Evolutionary conservation across 1,140 invertebrate species (phyloP).

Genomic region (Copidosoma floridanum): DNA sequence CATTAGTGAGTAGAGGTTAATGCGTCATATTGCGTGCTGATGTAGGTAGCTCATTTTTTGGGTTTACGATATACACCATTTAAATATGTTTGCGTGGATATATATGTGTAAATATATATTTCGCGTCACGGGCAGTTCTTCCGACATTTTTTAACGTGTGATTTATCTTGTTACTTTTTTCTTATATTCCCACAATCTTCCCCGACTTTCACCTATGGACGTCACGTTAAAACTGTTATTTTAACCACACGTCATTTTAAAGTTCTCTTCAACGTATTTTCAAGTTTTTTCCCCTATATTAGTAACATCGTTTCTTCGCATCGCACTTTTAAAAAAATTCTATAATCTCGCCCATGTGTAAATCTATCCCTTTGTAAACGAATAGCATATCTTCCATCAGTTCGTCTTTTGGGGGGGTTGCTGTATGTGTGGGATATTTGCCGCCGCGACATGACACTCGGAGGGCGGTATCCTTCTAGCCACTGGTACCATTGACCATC

Average conservation of each 20-base stretch:
- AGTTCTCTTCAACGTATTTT: slow-evolving; percentile 6
- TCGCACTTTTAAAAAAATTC: slow-evolving; percentile 19
- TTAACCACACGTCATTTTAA: too few species aligned
- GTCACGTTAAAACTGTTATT: too few species aligned
- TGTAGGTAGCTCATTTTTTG: slow-evolving; percentile 45
- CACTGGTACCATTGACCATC: slow-evolving; percentile 63
- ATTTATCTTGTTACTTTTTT: too few species aligned
- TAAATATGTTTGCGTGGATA: slow-evolving; percentile 17
- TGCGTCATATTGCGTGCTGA: slow-evolving; percentile 53
- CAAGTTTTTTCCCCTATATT: slow-evolving; percentile 12
- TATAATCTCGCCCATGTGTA: slow-evolving; percentile 21
- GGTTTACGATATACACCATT: slow-evolving; percentile 27
- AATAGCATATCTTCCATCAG: slow-evolving; percentile 26
- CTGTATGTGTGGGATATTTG: slow-evolving; percentile 12
- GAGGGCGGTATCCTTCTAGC: slow-evolving; percentile 46
- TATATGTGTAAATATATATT: slow-evolving; percentile 19
- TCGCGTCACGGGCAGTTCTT: slow-evolving; percentile 18
- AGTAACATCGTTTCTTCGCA: slow-evolving; percentile 3
- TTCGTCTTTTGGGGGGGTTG: slow-evolving; percentile 19
- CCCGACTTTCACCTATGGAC: too few species aligned
- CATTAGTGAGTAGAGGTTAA: slow-evolving; percentile 45
- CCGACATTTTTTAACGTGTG: slow-evolving; percentile 17
- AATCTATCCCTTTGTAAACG: slow-evolving; percentile 24
- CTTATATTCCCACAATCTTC: too few species aligned
- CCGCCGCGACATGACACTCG: slow-evolving; percentile 15